Base-by-base conservation (phyloP, 2,113 vertebrate species). In the Catagonus wagneri region DNA sequence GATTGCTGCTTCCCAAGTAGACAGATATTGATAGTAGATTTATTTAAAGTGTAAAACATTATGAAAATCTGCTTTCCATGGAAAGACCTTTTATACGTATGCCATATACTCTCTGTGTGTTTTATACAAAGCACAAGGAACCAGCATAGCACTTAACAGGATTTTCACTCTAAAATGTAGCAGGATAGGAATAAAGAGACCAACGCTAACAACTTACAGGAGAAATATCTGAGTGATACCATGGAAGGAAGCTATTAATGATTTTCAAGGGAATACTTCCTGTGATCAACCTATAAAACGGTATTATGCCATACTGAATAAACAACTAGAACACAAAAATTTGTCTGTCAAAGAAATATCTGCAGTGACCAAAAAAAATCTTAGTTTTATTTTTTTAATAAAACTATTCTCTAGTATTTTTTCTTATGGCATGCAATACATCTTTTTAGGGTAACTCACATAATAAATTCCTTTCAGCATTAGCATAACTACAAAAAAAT, bases 271-370 rank as follows among this genome's bases (percentile, higher is more conserved):
- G 13, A 96, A 95, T 36, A 84, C 19, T 90, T 89, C 39, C 58
- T 89, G 69, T 81, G 60, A 72, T 86, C 36, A 83, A 34, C 13
- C 52, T 86, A 39, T 36, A 54, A 88, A 88, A 94, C 91, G 25
- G 87, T 83, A 95, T 23, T 74, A 16, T 74, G 20, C 34, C 74
- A 78, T 88, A 71, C 3, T 90, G 71, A 92, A 74, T 89, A 87
- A 93, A 36, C n/a, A 83, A 27, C 27, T 5, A 63, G 72, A 89
- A 79, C 63, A 84, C 54, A 63, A 69, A 94, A 83, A 83, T 75
- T 25, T n/a, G 71, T 34, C 65, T 22, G 32, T 79, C 44, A 44
- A 44, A 44, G 8, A 58, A 22, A 66, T 9, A 58, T 71, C n/a
- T 90, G 34, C 34, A 71, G 52, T 54, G 22, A 17, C 44, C 20